Evolutionary conservation across 2,113 vertebrate species (phyloP), one percentile per base, ranked within the genome.

Genomic region (Rhodinocichla rosea): DNA sequence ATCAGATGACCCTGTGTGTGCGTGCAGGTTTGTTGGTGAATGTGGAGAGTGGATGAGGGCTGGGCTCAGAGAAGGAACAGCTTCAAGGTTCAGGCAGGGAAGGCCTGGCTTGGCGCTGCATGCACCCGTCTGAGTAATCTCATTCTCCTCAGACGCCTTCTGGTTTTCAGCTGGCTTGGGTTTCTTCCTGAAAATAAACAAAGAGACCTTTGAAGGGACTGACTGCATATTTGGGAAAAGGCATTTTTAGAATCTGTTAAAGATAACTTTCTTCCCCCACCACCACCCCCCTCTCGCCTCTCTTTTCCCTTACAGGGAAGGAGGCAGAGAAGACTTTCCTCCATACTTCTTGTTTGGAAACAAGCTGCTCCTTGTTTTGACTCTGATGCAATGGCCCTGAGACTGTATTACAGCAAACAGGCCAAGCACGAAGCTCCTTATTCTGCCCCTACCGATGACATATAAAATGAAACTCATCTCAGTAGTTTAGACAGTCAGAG

Each of bases 141-240:
- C 99, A 99, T 99, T 99, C 98, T 98, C 98, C 98, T 99, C 98
- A 99, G 98, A 99, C 98, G 98, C 98, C 98, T 99, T 98, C 98
- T 98, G 98, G 98, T 98, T 98, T 98, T 98, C 98, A 98, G 98
- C 98, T 98, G 98, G 98, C 98, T 98, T 98, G 98, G 97, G 97
- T 98, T 98, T 98, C 98, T 98, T 98, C 98, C 97, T 98, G 98
- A 98, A 98, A 98, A 98, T 97, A 98, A 98, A 98, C 98, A 98
- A 98, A 98, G 98, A 98, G 97, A 97, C 97, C 97, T 98, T 98
- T 98, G 98, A 98, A 98, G 97, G 95, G 95, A 98, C 95, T 98
- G 97, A 96, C 97, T 98, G 97, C 96, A 96, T 97, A 98, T 98
- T 98, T 98, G 98, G 97, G 97, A 98, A 98, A 97, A 97, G 96